A percentile compares a stretch with the other conserved stretches of the same genome.
Conservation (phyloP, 1,140 invertebrate species). For the Muscidifurax raptorellus region DNA sequence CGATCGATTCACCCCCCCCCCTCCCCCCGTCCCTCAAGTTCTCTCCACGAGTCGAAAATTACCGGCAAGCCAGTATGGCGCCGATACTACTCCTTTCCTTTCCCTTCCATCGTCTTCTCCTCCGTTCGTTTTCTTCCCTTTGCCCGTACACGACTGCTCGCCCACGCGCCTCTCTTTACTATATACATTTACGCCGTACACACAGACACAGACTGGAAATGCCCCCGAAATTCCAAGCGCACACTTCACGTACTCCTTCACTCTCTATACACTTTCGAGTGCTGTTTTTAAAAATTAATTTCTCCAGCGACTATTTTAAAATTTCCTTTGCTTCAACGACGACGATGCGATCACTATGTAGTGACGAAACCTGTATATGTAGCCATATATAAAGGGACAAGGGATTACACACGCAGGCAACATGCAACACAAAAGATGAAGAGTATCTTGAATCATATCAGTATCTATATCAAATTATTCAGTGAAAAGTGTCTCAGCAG, state of each 20-base stretch:
- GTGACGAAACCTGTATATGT: background rate
- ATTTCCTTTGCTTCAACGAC: no score
- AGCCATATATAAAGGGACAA: background rate
- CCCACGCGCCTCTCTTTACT: constrained; percentile 44
- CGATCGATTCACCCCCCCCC: constrained; percentile 57
- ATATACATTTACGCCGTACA: constrained; percentile 10
- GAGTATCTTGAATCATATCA: background rate
- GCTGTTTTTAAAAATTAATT: background rate
- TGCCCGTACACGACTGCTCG: constrained; percentile 27
- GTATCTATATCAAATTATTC: constrained; percentile 15
- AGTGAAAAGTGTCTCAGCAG: constrained; percentile 21
- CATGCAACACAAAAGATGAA: background rate
- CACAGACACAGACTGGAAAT: constrained; percentile 57
- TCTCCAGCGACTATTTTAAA: no score
- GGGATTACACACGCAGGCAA: background rate
- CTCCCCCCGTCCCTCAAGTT: constrained; percentile 9
- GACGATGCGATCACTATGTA: background rate
- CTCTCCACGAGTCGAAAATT: constrained; percentile 54
- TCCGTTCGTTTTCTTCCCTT: constrained; percentile 49
- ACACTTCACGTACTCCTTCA: background rate
- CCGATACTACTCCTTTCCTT: constrained; percentile 57
- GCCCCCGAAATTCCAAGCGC: background rate
- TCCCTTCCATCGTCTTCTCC: constrained; percentile 49
- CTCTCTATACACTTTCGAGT: constrained; percentile 3
- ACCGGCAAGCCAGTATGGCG: constrained; percentile 66